Evolutionary conservation across 2,888 invertebrate genomes (phyloP).

Genomic region (Lysandra bellargus): DNA sequence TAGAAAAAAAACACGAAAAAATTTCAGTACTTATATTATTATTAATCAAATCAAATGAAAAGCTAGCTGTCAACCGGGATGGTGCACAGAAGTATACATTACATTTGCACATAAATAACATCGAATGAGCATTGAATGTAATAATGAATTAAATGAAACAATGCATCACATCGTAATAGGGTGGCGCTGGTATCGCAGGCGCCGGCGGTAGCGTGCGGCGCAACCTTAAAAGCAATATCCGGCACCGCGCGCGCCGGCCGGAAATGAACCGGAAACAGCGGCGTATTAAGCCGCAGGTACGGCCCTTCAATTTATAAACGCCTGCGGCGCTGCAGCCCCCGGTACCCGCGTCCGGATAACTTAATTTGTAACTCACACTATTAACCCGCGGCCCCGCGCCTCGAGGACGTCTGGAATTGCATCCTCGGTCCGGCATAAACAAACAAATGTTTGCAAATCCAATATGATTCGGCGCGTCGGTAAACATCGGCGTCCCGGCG

Average conservation of each 20-base stretch:
- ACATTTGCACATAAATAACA: not conserved
- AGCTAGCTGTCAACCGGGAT: not conserved
- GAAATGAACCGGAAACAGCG: constrained; percentile 82
- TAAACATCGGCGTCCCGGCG: constrained; percentile 81
- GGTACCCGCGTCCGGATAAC: constrained; percentile 61
- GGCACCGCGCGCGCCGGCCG: constrained; percentile 78
- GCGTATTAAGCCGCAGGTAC: constrained; percentile 81
- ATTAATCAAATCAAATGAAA: not conserved
- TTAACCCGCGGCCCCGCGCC: constrained; percentile 34
- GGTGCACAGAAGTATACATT: not conserved
- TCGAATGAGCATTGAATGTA: not conserved
- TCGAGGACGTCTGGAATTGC: constrained; percentile 71
- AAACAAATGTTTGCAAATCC: constrained; percentile 81
- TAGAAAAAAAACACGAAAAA: too few species aligned
- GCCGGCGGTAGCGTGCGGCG: constrained; percentile 64
- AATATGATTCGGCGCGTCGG: constrained; percentile 80
- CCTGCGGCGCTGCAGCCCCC: constrained; percentile 64
- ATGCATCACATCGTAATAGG: constrained; percentile 38
- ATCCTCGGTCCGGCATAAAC: constrained; percentile 77
- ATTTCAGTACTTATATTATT: too few species aligned
- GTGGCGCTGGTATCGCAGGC: constrained; percentile 44
- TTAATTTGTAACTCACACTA: constrained; percentile 66
- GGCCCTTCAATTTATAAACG: constrained; percentile 81
- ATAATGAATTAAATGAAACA: constrained; percentile 22
- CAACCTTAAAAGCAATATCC: constrained; percentile 82